Evolutionary conservation across 2,113 vertebrate genomes (phyloP).

Genomic region (Mobula birostris): DNA sequence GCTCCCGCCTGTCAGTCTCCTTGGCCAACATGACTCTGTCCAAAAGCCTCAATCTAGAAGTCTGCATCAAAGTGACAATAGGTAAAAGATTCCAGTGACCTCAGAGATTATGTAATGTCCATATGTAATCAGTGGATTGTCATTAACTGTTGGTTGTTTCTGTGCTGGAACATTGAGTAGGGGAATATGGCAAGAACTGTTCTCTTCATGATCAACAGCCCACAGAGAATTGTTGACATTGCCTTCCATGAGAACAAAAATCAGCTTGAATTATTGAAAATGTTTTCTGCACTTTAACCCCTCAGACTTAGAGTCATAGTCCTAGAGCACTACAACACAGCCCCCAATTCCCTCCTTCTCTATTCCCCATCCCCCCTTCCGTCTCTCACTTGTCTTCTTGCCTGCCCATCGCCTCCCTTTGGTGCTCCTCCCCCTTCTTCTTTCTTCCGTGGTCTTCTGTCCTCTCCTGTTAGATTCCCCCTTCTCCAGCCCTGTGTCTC

Average conservation of each 20-base stretch:
- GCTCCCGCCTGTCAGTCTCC: not conserved
- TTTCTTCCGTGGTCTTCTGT: too few relatives aligned
- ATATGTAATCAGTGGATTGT: not conserved
- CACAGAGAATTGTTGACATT: not conserved
- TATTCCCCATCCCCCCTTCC: too few relatives aligned
- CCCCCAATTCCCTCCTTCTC: too few relatives aligned
- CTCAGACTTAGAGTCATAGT: too few relatives aligned
- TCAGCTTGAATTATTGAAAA: not conserved
- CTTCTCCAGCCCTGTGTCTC: too few relatives aligned
- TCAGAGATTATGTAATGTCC: not conserved
- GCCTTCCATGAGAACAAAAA: not conserved
- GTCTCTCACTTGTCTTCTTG: too few relatives aligned
- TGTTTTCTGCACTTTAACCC: not conserved
- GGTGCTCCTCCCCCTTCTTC: too few relatives aligned
- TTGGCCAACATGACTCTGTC: not conserved
- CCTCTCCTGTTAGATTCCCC: too few relatives aligned
- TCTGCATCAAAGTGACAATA: conserved; percentile 6
- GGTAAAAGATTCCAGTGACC: not conserved
- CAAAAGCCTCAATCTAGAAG: conserved; percentile 12
- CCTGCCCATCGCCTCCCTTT: too few relatives aligned
- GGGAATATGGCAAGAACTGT: not conserved
- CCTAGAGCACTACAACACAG: too few relatives aligned
- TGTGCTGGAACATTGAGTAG: not conserved
- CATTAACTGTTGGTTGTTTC: conserved; percentile 11
- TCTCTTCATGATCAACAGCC: not conserved